Percentiles rank a stretch among this genome's conserved stretches.
Evolutionary conservation across 2,797 vertebrate species (phyloP).

Genomic region (Phoeniculus purpureus): DNA sequence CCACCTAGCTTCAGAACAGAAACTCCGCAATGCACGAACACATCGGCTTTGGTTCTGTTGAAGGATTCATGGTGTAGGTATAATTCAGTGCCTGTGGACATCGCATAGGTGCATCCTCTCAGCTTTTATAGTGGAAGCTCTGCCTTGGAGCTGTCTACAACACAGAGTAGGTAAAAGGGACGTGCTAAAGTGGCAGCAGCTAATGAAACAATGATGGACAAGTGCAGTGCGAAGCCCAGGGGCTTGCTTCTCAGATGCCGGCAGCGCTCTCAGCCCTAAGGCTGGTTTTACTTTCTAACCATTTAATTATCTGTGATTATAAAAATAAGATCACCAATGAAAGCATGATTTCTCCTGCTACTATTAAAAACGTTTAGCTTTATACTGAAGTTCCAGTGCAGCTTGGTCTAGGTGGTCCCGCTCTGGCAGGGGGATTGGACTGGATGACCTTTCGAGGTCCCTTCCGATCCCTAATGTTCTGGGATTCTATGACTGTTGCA

Average conservation of each 20-base stretch:
- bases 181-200: background rate
- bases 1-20: background rate
- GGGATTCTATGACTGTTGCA: no score
- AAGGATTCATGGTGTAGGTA: background rate
- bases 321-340: background rate
- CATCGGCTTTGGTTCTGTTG: background rate
- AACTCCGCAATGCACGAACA: background rate
- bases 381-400: background rate
- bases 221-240: background rate
- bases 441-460: no score
- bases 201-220: background rate
- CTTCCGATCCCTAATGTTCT: no score
- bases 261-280: background rate
- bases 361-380: background rate
- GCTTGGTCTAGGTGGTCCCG: no score
- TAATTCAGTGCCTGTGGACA: background rate
- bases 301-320: background rate
- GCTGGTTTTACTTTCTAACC: background rate
- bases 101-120: background rate
- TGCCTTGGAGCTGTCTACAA: background rate
- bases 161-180: background rate
- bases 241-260: background rate
- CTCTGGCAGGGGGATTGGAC: no score
- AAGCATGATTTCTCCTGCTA: background rate
- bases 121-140: background rate